phyloP scores from a whole-genome alignment of 1,140 invertebrate species.

The Bombus superbus region DNA sequence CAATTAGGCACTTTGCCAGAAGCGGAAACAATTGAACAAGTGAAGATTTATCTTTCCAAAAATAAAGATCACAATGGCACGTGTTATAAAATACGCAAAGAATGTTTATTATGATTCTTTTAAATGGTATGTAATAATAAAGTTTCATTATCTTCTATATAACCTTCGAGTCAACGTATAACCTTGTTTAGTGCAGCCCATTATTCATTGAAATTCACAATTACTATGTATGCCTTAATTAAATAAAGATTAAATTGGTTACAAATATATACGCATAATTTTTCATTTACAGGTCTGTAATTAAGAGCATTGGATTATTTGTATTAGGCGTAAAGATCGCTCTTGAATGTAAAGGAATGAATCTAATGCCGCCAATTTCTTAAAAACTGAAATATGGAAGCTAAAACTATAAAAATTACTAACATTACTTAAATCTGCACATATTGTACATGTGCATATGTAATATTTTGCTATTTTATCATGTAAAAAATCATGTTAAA shows the following conservation, averaged over 20 bases:
- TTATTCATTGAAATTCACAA: not conserved
- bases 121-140: slow-evolving; percentile 30
- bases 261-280: not conserved
- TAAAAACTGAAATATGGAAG: slow-evolving; percentile 27
- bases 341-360: slow-evolving; percentile 86
- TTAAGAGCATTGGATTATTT: slow-evolving; percentile 88
- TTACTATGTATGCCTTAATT: not conserved
- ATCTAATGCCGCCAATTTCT: slow-evolving; percentile 79
- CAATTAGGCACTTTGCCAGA: not conserved
- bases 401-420: not conserved
- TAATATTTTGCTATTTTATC: not conserved
- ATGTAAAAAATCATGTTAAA: not conserved
- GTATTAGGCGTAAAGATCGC: slow-evolving; percentile 87
- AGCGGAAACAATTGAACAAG: not conserved
- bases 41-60: not conserved
- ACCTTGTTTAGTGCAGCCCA: not conserved
- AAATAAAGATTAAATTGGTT: not conserved
- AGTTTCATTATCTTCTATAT: not conserved
- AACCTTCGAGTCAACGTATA: not conserved
- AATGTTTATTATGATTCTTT: slow-evolving; percentile 32
- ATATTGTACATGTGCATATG: not conserved
- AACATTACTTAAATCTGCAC: not conserved
- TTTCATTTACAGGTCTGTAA: slow-evolving; percentile 85
- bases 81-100: not conserved
- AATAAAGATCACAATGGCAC: slow-evolving; percentile 11